These are phyloP conservation scores for Ectemnius cavifrons DNA, from an alignment of 2,888 invertebrate species.

Conservation along the genomic window DNA sequence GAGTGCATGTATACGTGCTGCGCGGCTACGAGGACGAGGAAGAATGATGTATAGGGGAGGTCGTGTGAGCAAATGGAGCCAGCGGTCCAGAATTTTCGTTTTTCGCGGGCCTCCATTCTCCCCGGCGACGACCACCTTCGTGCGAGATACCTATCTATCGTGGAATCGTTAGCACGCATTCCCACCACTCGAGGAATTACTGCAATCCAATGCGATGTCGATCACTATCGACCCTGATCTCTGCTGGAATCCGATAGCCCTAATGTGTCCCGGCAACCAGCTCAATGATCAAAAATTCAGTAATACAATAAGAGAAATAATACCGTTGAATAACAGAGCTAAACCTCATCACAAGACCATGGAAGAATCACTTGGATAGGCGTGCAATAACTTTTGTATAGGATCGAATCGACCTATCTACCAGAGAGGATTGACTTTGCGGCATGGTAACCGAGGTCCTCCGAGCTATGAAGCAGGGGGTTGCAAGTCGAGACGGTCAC, in stretches of 20 bases:
- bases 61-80: slow-evolving; percentile 45
- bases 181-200: slow-evolving; percentile 42
- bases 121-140: slow-evolving; percentile 60
- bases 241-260: not conserved
- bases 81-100: slow-evolving; percentile 60
- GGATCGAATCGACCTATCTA: no score
- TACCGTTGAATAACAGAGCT: no score
- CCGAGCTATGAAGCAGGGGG: slow-evolving; percentile 14
- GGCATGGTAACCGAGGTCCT: no score
- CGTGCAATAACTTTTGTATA: no score
- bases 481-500: slow-evolving; percentile 48
- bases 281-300: no score
- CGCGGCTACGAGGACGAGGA: not conserved
- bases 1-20: not conserved
- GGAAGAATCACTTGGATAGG: no score
- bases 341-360: no score
- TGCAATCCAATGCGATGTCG: not conserved
- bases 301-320: no score
- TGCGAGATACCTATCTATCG: slow-evolving; percentile 60
- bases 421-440: no score
- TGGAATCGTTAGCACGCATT: slow-evolving; percentile 52
- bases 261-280: slow-evolving; percentile 9
- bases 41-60: slow-evolving; percentile 58
- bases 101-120: slow-evolving; percentile 46
- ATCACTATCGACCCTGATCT: slow-evolving; percentile 32